A percentile compares a stretch with the other conserved stretches of the same genome.
These are phyloP conservation scores for Chiridota heheva DNA, from an alignment of 35 echinoderm and acorn worm genomes.

Conservation along the genomic window DNA sequence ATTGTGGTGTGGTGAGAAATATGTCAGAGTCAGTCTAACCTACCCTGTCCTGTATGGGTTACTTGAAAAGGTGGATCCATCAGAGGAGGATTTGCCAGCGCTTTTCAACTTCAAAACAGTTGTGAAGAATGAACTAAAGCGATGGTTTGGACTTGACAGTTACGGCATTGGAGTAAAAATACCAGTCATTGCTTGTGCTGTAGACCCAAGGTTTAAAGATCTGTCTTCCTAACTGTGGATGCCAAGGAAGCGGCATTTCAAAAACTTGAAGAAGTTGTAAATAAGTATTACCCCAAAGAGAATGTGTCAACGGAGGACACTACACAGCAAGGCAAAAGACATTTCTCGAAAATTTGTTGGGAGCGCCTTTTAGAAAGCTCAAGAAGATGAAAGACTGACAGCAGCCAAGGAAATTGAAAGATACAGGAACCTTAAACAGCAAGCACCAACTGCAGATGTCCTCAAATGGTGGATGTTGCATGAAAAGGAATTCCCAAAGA, in stretches of 20 bases:
- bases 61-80: background rate
- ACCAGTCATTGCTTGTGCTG: slow-evolving; percentile 4
- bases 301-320: too few relatives aligned
- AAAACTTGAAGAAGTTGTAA: background rate
- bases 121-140: background rate
- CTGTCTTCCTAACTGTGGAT: background rate
- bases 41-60: background rate
- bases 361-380: too few relatives aligned
- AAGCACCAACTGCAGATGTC: background rate
- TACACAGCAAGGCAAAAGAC: too few relatives aligned
- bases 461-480: slow-evolving; percentile 3
- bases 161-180: background rate
- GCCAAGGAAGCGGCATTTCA: background rate
- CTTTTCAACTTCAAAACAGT: background rate
- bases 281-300: background rate
- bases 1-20: slow-evolving; percentile 1
- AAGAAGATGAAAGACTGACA: too few relatives aligned
- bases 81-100: background rate
- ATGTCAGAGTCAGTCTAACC: background rate
- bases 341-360: too few relatives aligned
- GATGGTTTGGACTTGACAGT: background rate
- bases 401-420: background rate
- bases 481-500: slow-evolving; percentile 14
- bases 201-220: slow-evolving; percentile 7
- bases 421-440: background rate